phyloP scores from a whole-genome alignment of 2,888 invertebrate species.

The Agelastica alni region DNA sequence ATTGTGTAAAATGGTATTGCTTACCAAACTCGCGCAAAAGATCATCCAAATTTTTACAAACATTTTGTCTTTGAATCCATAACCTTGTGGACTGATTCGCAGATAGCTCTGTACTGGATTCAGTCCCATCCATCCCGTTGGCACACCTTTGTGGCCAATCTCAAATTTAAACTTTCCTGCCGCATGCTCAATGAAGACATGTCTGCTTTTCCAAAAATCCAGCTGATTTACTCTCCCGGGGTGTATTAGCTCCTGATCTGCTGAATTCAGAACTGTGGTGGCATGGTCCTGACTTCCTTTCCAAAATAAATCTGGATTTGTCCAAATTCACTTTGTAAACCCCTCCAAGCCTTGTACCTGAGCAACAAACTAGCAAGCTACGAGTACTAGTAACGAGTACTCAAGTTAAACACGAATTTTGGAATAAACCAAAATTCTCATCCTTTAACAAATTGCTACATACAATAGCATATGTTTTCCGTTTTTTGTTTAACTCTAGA shows the following conservation, averaged over 20 bases:
- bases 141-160: too few species aligned
- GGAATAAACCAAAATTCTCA: too few species aligned
- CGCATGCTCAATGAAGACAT: neutral
- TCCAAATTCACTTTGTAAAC: neutral
- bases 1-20: too few species aligned
- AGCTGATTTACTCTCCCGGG: constrained; percentile 2
- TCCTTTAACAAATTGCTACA: too few species aligned
- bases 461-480: too few species aligned
- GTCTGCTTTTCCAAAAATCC: constrained; percentile 3
- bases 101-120: constrained; percentile 6
- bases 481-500: too few species aligned
- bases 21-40: too few species aligned
- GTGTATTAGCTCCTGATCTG: constrained; percentile 1
- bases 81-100: constrained; percentile 6
- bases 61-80: constrained; percentile 4
- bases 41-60: too few species aligned
- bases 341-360: neutral
- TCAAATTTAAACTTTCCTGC: too few species aligned
- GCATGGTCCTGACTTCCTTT: constrained; percentile 8
- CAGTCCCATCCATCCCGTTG: constrained; percentile 9
- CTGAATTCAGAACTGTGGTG: constrained; percentile 5
- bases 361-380: too few species aligned
- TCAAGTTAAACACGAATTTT: too few species aligned
- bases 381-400: too few species aligned
- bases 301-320: neutral